Percentiles rank a stretch among this genome's conserved stretches.
Conservation (phyloP, 2,888 invertebrate species). For the Atherix ibis region DNA sequence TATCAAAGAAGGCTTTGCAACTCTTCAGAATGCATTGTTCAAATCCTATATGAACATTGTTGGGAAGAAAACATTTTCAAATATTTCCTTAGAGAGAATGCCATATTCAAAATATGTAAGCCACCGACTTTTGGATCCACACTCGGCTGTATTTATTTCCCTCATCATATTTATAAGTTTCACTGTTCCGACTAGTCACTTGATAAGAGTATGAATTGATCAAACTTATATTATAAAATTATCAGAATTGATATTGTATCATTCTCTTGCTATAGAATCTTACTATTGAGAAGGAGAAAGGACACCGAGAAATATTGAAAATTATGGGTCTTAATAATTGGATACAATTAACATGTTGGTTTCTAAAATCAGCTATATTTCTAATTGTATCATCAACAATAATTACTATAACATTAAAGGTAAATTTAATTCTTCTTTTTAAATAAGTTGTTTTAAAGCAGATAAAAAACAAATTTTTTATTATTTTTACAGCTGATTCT, state of each 20-base stretch:
- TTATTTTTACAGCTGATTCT: slow-evolving; percentile 34
- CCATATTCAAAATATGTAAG: slow-evolving; percentile 51
- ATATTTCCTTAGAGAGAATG: slow-evolving; percentile 35
- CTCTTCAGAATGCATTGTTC: slow-evolving; percentile 41
- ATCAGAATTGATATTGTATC: background rate
- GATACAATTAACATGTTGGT: slow-evolving; percentile 73
- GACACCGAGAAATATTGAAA: slow-evolving; percentile 56
- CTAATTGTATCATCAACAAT: slow-evolving; percentile 40
- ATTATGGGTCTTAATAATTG: slow-evolving; percentile 69
- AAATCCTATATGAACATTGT: slow-evolving; percentile 23
- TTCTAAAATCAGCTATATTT: slow-evolving; percentile 51
- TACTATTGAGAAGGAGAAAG: slow-evolving; percentile 15
- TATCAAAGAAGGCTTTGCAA: slow-evolving; percentile 43
- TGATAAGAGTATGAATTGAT: slow-evolving; percentile 36
- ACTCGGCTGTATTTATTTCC: slow-evolving; percentile 48
- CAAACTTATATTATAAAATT: background rate
- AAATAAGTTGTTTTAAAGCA: too few species aligned
- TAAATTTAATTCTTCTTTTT: too few species aligned
- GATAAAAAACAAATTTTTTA: too few species aligned
- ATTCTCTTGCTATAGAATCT: slow-evolving; percentile 17
- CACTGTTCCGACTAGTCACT: slow-evolving; percentile 58
- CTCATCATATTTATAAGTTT: slow-evolving; percentile 62
- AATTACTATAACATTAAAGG: slow-evolving; percentile 40
- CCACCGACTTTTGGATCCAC: slow-evolving; percentile 46
- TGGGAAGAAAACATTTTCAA: slow-evolving; percentile 1